Percentiles rank a stretch among this genome's conserved stretches.
phyloP scores from a whole-genome alignment of 2,888 invertebrate genomes.

The Hedya salicella region DNA sequence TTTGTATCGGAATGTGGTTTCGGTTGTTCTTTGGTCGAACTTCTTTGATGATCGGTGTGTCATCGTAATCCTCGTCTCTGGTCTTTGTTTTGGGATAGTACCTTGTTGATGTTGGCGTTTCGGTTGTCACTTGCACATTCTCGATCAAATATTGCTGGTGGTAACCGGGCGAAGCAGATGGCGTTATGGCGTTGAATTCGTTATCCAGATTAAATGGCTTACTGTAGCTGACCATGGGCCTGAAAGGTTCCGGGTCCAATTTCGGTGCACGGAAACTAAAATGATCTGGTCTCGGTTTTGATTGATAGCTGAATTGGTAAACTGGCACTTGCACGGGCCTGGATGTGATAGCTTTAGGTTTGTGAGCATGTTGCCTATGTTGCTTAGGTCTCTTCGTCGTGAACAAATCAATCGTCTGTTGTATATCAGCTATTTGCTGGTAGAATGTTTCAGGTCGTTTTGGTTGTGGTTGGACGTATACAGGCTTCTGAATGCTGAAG shows the following conservation, averaged over 20 bases:
- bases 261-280: conserved; percentile 79
- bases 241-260: conserved; percentile 86
- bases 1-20: conserved; percentile 69
- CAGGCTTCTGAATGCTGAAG: conserved; percentile 79
- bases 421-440: conserved; percentile 87
- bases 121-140: conserved; percentile 78
- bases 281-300: conserved; percentile 79
- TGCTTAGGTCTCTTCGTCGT: conserved; percentile 84
- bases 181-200: conserved; percentile 76
- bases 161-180: conserved; percentile 70
- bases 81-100: conserved; percentile 80
- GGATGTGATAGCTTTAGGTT: conserved; percentile 80
- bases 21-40: conserved; percentile 63
- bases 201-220: conserved; percentile 78
- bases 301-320: conserved; percentile 90
- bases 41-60: conserved; percentile 64
- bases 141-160: conserved; percentile 78
- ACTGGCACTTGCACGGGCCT: conserved; percentile 80
- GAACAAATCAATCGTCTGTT: conserved; percentile 87
- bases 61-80: conserved; percentile 80
- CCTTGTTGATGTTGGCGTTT: conserved; percentile 79
- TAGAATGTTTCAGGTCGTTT: conserved; percentile 85
- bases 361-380: conserved; percentile 70
- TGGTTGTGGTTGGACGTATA: conserved; percentile 69
- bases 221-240: conserved; percentile 87